Evolutionary conservation across 2,888 invertebrate species (phyloP).

Genomic region (Phyllotreta striolata): DNA sequence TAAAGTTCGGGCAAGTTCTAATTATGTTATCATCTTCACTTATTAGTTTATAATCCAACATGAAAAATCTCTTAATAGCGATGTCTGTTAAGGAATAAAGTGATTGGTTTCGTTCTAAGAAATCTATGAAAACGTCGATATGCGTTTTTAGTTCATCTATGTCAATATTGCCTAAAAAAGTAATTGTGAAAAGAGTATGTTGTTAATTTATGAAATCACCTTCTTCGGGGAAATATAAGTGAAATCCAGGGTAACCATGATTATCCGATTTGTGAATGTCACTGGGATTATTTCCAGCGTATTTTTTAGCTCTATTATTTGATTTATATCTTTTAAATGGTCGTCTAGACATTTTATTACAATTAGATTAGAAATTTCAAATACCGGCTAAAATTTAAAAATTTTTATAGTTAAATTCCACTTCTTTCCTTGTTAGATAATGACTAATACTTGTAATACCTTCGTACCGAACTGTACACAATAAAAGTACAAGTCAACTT

Average conservation of each 20-base stretch:
- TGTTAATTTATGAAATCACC: conserved; percentile 30
- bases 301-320: conserved; percentile 15
- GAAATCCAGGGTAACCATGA: conserved; percentile 69
- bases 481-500: too few species aligned
- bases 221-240: conserved; percentile 77
- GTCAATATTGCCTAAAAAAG: conserved; percentile 37
- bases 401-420: too few species aligned
- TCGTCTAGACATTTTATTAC: conserved; percentile 35
- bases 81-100: conserved; percentile 67
- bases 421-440: too few species aligned
- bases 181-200: conserved; percentile 54
- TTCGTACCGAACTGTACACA: too few species aligned
- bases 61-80: conserved; percentile 66
- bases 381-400: too few species aligned
- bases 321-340: conserved; percentile 34
- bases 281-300: conserved; percentile 30
- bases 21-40: conserved; percentile 66
- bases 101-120: conserved; percentile 62
- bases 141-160: conserved; percentile 56
- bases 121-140: conserved; percentile 65
- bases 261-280: conserved; percentile 34
- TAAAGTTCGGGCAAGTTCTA: conserved; percentile 64
- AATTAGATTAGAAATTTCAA: too few species aligned
- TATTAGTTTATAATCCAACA: conserved; percentile 68
- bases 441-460: too few species aligned